Evolutionary conservation across 2,888 invertebrate genomes (phyloP), one percentile per base, ranked within the genome.

Genomic region (Pristionchus japonicus): DNA sequence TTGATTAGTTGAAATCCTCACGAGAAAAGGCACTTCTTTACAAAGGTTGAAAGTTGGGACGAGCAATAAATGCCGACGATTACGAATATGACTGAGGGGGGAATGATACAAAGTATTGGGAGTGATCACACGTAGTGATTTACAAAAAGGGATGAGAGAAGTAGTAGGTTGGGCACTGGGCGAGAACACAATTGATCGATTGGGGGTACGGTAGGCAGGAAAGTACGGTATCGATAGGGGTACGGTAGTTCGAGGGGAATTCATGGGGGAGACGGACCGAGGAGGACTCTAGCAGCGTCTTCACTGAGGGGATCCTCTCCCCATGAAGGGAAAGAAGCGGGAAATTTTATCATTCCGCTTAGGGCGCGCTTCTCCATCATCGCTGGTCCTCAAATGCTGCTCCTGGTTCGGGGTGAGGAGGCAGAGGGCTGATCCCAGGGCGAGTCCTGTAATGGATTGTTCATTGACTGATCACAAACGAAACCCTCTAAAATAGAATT

Each of bases 341-440:
- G 86, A 86, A 11, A 90, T 80, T 20, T 88, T 88, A 27, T 88
- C 83, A 77, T 91, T 91, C 31, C 88, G 34, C 64, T 89, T 88
- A 9, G 88, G 43, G 20, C 88, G 87, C 11, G 88, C 90, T 89
- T 74, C 89, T 88, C 52, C 40, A 27, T 89, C 89, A 3, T 91
- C 90, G 7, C 92, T 91, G 2, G 94, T 91, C 86, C 93, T 92
- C 13, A 94, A 91, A 13, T 93, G 90, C 11, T 92, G 92, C 13
- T 93, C 86, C 88, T 94, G 94, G 43, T 92, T 89, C 11, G 92
- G 93, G 13, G 94, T 93, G 47, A 94, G 89, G 6, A 91, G 91
- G 86, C 93, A 93, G 13, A 95, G 91, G 31, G 95, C 94, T 89
- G 95, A 95, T 70, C 95, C 95, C 27, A 95, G 94, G 15, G 95